Conservation (phyloP, 2,888 invertebrate genomes). For the Frankliniella intonsa region DNA sequence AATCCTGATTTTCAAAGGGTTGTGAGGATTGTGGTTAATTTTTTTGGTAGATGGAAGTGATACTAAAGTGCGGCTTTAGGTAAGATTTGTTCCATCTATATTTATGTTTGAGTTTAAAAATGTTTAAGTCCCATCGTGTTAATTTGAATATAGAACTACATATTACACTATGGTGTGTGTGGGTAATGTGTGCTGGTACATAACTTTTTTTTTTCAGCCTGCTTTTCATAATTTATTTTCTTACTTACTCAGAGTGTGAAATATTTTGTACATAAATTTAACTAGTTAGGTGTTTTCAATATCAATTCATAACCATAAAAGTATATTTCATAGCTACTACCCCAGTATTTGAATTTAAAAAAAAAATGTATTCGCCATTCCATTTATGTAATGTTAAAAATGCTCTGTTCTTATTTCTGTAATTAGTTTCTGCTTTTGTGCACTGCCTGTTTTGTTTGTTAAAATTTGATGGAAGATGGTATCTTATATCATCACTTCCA, state of each 20-base stretch:
- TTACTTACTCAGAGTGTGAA: background rate
- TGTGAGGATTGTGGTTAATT: background rate
- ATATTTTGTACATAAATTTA: background rate
- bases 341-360: background rate
- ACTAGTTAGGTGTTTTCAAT: no score
- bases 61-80: no score
- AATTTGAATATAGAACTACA: no score
- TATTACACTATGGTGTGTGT: background rate
- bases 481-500: no score
- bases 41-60: no score
- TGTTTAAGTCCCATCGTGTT: no score
- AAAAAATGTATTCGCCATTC: background rate
- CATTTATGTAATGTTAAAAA: background rate
- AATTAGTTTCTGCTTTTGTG: background rate
- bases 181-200: background rate
- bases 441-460: background rate
- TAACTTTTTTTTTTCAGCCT: background rate
- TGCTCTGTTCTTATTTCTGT: background rate
- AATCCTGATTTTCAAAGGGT: background rate
- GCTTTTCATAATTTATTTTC: background rate
- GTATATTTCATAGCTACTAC: no score
- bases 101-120: background rate
- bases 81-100: background rate
- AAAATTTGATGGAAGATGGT: no score
- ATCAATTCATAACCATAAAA: no score